Evolutionary conservation across 2,888 invertebrate genomes (phyloP).

Genomic region (Andrena bicolor): DNA sequence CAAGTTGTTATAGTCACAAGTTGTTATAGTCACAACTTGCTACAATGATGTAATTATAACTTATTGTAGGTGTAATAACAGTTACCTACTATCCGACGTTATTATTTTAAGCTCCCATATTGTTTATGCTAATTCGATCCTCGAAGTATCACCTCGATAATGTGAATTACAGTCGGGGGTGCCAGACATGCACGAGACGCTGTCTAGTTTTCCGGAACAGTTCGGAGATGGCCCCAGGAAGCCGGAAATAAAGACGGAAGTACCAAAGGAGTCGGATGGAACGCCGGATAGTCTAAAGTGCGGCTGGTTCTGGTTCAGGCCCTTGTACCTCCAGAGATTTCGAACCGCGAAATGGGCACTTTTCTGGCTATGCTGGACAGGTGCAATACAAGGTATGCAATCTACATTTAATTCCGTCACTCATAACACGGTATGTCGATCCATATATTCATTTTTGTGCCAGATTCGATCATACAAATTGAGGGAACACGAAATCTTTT

Average conservation of each 20-base stretch:
- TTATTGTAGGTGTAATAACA: too few species aligned
- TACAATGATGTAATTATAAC: too few species aligned
- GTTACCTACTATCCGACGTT: neutral
- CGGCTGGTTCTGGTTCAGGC: conserved; percentile 90
- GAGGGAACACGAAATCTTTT: neutral
- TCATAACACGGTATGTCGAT: too few species aligned
- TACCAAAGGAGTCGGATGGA: conserved; percentile 58
- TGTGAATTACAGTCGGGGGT: conserved; percentile 76
- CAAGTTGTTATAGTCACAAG: too few species aligned
- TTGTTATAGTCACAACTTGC: too few species aligned
- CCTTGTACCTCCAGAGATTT: conserved; percentile 89
- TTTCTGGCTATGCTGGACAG: conserved; percentile 93
- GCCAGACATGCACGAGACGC: conserved; percentile 76
- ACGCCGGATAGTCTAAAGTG: conserved; percentile 83
- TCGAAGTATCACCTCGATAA: conserved; percentile 13
- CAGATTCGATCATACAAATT: too few species aligned
- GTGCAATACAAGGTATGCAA: conserved; percentile 90
- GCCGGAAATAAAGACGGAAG: conserved; percentile 69
- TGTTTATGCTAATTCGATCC: conserved; percentile 8
- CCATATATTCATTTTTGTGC: too few species aligned
- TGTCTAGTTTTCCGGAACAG: conserved; percentile 76
- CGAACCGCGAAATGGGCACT: conserved; percentile 92
- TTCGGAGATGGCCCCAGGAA: conserved; percentile 74
- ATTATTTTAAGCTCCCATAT: neutral
- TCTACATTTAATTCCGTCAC: conserved; percentile 7